phyloP scores from a whole-genome alignment of 2,797 vertebrate species.

The Phrynocephalus guinanensis region DNA sequence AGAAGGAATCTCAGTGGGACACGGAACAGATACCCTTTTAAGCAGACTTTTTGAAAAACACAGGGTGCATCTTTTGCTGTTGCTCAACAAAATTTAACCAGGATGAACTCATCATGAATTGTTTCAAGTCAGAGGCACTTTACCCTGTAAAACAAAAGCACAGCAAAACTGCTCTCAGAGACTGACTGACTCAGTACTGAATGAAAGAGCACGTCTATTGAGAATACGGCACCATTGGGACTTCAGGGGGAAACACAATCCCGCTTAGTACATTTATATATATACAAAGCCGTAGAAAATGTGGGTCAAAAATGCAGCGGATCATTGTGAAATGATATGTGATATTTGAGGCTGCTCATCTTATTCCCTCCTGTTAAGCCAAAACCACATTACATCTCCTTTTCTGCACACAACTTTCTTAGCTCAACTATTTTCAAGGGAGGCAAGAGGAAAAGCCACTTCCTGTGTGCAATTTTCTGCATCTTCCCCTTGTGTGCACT shows the following conservation, averaged over 20 bases:
- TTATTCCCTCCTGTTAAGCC: no score
- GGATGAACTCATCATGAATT: background rate
- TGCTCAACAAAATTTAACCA: constrained; percentile 25
- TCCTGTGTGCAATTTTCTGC: background rate
- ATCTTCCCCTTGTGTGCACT: no score
- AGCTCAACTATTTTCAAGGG: background rate
- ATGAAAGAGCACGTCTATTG: background rate
- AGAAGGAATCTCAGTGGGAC: constrained; percentile 19
- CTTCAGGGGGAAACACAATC: background rate
- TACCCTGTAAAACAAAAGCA: background rate
- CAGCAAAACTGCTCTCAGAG: background rate
- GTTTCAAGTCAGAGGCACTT: constrained; percentile 4
- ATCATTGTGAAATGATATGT: background rate
- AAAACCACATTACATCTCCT: background rate
- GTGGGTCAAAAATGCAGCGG: background rate
- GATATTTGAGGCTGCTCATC: background rate
- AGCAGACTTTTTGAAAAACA: constrained; percentile 43
- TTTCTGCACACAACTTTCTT: background rate
- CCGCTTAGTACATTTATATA: background rate
- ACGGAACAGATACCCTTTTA: constrained; percentile 34
- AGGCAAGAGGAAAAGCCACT: no score
- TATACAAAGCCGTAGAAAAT: no score
- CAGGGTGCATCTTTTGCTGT: background rate
- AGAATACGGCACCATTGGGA: background rate
- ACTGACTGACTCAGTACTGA: background rate